phyloP scores from a whole-genome alignment of 2,797 vertebrate species.

The Holocentrus rufus region DNA sequence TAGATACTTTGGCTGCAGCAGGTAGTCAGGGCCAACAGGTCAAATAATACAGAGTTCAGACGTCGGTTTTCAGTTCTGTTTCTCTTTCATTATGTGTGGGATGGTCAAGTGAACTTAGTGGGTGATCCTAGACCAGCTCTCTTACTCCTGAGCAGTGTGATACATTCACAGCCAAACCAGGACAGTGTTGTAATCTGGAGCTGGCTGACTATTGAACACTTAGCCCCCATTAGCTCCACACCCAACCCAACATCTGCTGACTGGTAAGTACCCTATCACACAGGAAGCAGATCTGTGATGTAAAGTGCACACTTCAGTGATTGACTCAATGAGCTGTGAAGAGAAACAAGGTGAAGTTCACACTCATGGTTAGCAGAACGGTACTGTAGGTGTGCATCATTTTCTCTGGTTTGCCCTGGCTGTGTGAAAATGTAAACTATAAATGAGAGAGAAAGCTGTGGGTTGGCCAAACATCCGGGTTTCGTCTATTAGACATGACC shows the following conservation, averaged over 20 bases:
- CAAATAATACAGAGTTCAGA: neutral
- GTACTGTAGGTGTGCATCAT: neutral
- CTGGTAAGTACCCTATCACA: constrained; percentile 28
- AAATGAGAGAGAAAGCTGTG: no score
- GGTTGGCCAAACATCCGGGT: no score
- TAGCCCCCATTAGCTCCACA: constrained; percentile 35
- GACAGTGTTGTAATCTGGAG: constrained; percentile 44
- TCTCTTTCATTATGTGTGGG: no score
- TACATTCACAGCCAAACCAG: neutral
- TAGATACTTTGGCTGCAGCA: neutral
- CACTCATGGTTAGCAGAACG: neutral
- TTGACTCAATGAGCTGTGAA: constrained; percentile 36
- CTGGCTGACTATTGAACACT: constrained; percentile 22
- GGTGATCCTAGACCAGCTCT: neutral
- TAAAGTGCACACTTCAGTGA: constrained; percentile 28
- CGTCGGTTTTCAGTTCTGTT: no score
- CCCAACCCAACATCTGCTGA: constrained; percentile 62
- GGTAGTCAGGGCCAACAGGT: neutral
- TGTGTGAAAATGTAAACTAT: neutral
- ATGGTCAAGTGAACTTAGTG: no score
- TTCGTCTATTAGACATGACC: neutral
- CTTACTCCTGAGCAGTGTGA: constrained; percentile 23
- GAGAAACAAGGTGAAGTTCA: constrained; percentile 15
- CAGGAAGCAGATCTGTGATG: constrained; percentile 26
- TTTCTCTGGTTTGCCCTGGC: neutral